phyloP scores from a whole-genome alignment of 2,888 invertebrate species.

The Diabrotica balteata region DNA sequence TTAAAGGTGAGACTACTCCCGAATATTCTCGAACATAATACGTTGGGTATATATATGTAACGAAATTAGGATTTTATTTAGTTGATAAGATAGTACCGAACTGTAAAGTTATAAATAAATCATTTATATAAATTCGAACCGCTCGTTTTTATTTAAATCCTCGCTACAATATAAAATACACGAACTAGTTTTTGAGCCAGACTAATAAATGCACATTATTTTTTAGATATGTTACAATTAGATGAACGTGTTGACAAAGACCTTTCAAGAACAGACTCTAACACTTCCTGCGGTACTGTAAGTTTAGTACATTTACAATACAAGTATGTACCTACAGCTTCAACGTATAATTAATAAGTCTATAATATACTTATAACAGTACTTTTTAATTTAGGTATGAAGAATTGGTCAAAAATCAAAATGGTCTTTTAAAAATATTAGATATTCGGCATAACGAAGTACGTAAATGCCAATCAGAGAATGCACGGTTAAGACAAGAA shows the following conservation, averaged over 20 bases:
- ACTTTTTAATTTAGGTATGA: constrained; percentile 48
- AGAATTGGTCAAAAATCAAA: constrained; percentile 52
- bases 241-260: constrained; percentile 27
- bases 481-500: constrained; percentile 46
- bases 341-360: not conserved
- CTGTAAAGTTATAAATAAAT: too few species aligned
- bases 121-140: too few species aligned
- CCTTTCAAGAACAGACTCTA: constrained; percentile 35
- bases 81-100: too few species aligned
- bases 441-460: constrained; percentile 51
- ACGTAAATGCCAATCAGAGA: constrained; percentile 50
- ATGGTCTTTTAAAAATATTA: constrained; percentile 53
- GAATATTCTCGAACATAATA: too few species aligned
- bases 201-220: too few species aligned
- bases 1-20: too few species aligned
- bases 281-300: constrained; percentile 64
- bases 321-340: constrained; percentile 60
- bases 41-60: too few species aligned
- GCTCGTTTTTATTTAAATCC: too few species aligned
- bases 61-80: too few species aligned
- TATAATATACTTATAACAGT: not conserved
- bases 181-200: too few species aligned
- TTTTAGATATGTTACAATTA: constrained; percentile 47
- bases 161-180: too few species aligned
- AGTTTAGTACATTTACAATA: constrained; percentile 66